Percentiles rank a stretch among this genome's conserved stretches.
Conservation (phyloP, 2,797 vertebrate species). For the Mus spretus region DNA sequence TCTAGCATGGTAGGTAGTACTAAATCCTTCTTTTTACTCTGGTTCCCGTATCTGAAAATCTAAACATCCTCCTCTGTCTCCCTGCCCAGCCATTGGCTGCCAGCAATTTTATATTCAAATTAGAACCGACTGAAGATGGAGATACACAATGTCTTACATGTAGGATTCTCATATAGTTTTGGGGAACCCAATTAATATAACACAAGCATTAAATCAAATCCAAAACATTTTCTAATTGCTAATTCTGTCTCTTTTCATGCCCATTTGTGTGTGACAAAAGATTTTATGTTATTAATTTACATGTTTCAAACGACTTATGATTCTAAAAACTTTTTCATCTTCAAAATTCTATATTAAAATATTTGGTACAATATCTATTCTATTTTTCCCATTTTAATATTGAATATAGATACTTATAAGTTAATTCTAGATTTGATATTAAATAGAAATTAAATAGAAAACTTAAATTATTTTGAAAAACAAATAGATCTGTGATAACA, state of each 20-base stretch:
- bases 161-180: no score
- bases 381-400: not conserved
- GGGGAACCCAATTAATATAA: no score
- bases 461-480: not conserved
- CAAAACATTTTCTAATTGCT: not conserved
- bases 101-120: no score
- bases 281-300: not conserved
- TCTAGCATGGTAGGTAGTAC: no score
- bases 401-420: not conserved
- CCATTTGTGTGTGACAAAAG: not conserved
- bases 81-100: no score
- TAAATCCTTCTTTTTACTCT: no score
- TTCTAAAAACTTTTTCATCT: not conserved
- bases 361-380: not conserved
- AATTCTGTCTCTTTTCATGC: no score
- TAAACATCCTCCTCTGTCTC: no score
- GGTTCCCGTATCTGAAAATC: no score
- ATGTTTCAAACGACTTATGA: not conserved
- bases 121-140: no score
- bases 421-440: not conserved
- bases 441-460: not conserved
- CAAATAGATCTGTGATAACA: not conserved
- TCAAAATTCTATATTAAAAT: not conserved
- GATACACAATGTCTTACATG: no score
- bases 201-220: no score